Base-by-base conservation (phyloP, 1,140 invertebrate species). In the Drosophila carrolli region DNA sequence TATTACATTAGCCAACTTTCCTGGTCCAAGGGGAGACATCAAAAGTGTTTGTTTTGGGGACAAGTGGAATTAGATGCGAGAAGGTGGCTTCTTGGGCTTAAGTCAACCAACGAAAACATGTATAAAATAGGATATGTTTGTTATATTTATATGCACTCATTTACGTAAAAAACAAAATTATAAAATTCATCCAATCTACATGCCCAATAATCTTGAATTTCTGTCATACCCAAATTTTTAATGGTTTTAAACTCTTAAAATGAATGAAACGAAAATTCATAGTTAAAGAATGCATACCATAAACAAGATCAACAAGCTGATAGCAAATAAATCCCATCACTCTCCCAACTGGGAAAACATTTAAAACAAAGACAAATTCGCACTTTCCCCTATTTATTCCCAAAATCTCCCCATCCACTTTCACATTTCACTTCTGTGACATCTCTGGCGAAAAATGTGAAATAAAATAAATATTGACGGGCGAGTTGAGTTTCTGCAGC, bases 381-480 rank as follows among this genome's bases (percentile, higher is more conserved):
- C 65, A 66, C 65, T 66, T 68, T 68, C 47, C 60, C 38, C 60
- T 32, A 29, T 51, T 16, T 19, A 23, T 29, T 3, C 23, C 48
- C 43, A 2, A 66, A 47, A 37, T n/a, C 29, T 6, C 5, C 0
- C 13, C 43, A n/a, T 23, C 16, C 48, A 40, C 27, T 41, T 43
- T 29, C 44, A 32, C 70, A 50, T 19, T 65, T 57, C 37, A 57
- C 60, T 75, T 65, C 46, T 68, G 61, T 63, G 80, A 61, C 78
- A 77, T 53, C 46, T 47, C 57, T 50, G 58, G 55, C 51, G 56
- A 54, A 72, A 74, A 70, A 78, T 79, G 71, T 47, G 75, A 82
- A 88, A 78, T 79, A 75, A 88, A 86, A 86, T 78, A 82, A 88
- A 86, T 86, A 86, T 86, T 86, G 83, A 82, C 82, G 85, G 70